phyloP scores from a whole-genome alignment of 2,888 invertebrate species.

The Gerosis bhagava region DNA sequence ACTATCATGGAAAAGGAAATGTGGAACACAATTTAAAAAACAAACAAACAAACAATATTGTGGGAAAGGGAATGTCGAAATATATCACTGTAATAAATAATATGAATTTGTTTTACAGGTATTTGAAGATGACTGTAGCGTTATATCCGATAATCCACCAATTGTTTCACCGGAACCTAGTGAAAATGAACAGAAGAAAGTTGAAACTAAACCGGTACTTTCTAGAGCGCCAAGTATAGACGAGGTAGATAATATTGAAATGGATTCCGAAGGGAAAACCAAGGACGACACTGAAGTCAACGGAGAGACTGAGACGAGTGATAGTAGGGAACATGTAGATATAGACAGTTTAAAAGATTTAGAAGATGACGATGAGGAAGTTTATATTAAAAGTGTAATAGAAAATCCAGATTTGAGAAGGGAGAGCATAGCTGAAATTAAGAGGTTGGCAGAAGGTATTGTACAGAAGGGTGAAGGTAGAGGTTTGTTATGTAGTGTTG shows the following conservation, averaged over 20 bases:
- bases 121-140: slow-evolving; percentile 81
- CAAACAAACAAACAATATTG: too few relatives aligned
- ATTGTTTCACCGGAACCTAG: slow-evolving; percentile 75
- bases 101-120: too few relatives aligned
- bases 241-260: slow-evolving; percentile 69
- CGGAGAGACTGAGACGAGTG: slow-evolving; percentile 80
- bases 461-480: slow-evolving; percentile 77
- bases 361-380: slow-evolving; percentile 64
- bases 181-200: slow-evolving; percentile 65
- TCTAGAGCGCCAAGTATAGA: slow-evolving; percentile 77
- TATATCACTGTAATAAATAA: too few relatives aligned
- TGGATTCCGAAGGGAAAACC: slow-evolving; percentile 62
- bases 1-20: too few relatives aligned
- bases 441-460: slow-evolving; percentile 71
- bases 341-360: slow-evolving; percentile 77
- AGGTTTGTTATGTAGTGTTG: slow-evolving; percentile 68
- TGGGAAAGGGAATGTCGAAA: too few relatives aligned
- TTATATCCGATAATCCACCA: slow-evolving; percentile 79
- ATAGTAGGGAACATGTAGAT: slow-evolving; percentile 63
- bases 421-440: slow-evolving; percentile 76
- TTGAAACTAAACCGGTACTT: slow-evolving; percentile 58
- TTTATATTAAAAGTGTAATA: slow-evolving; percentile 67
- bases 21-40: too few relatives aligned
- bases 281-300: slow-evolving; percentile 65
- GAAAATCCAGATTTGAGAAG: slow-evolving; percentile 73